Conservation (phyloP, 2,888 invertebrate species). For the Entomobrya multifasciata region DNA sequence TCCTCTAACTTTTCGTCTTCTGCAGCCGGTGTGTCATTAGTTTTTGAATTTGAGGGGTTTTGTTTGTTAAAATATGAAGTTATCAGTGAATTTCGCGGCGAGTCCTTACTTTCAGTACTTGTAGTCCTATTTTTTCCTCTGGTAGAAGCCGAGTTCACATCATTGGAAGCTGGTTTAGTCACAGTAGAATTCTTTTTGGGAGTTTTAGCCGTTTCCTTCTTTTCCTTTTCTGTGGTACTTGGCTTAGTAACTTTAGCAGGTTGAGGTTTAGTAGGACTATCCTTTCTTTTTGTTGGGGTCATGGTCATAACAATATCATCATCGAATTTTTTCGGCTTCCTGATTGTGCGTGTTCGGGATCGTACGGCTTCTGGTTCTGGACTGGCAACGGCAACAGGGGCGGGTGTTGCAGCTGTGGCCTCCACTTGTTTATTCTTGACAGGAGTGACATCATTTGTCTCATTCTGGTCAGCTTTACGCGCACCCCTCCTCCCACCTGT, state of each 20-base stretch:
- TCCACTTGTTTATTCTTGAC: neutral
- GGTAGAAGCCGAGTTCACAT: neutral
- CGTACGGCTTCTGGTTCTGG: slow-evolving; percentile 34
- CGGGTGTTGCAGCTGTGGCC: neutral
- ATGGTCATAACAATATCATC: slow-evolving; percentile 56
- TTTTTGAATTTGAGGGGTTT: slow-evolving; percentile 15
- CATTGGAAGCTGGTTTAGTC: neutral
- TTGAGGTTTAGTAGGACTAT: slow-evolving; percentile 53
- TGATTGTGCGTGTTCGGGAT: slow-evolving; percentile 58
- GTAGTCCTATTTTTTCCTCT: slow-evolving; percentile 27
- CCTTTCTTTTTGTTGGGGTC: slow-evolving; percentile 64
- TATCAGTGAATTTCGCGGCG: slow-evolving; percentile 40
- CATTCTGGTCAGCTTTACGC: neutral
- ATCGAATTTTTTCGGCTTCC: slow-evolving; percentile 66
- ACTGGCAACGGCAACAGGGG: neutral
- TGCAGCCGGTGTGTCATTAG: slow-evolving; percentile 12
- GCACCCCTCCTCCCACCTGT: neutral
- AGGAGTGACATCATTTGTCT: neutral
- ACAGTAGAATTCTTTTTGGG: neutral
- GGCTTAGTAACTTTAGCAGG: slow-evolving; percentile 9
- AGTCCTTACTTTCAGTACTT: slow-evolving; percentile 45
- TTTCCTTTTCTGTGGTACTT: slow-evolving; percentile 1
- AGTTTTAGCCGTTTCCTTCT: neutral
- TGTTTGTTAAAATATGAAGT: slow-evolving; percentile 63
- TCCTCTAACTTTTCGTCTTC: slow-evolving; percentile 8